phyloP scores from a whole-genome alignment of 2,797 vertebrate genomes.

The Gambelia wislizenii region DNA sequence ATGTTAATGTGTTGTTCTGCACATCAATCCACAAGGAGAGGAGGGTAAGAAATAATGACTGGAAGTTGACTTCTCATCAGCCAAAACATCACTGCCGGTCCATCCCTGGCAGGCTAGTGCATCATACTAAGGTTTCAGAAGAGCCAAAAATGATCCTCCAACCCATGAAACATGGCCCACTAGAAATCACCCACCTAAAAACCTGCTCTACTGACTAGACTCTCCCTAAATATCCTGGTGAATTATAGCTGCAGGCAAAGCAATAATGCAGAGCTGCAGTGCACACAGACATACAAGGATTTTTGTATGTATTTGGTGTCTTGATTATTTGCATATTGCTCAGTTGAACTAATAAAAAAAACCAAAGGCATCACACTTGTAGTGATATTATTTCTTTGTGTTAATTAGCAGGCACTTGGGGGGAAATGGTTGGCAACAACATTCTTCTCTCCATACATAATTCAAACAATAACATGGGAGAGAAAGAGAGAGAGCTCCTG shows the following conservation, averaged over 20 bases:
- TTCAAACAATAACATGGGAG: not conserved
- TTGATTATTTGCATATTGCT: not conserved
- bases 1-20: no score
- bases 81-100: no score
- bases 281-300: not conserved
- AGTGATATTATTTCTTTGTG: slow-evolving; percentile 2
- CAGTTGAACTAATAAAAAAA: not conserved
- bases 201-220: no score
- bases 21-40: no score
- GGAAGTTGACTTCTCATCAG: no score
- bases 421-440: not conserved
- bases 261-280: not conserved
- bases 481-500: not conserved
- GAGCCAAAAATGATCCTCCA: no score
- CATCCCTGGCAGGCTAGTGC: no score
- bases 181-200: no score
- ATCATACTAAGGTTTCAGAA: no score
- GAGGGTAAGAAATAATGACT: no score
- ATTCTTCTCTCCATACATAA: accelerated
- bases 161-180: no score
- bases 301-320: not conserved
- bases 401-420: slow-evolving; percentile 16
- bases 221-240: not conserved
- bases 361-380: not conserved
- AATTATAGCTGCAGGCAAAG: not conserved